Base-by-base conservation (phyloP, 2,888 invertebrate genomes). In the Hyposoter dolosus region DNA sequence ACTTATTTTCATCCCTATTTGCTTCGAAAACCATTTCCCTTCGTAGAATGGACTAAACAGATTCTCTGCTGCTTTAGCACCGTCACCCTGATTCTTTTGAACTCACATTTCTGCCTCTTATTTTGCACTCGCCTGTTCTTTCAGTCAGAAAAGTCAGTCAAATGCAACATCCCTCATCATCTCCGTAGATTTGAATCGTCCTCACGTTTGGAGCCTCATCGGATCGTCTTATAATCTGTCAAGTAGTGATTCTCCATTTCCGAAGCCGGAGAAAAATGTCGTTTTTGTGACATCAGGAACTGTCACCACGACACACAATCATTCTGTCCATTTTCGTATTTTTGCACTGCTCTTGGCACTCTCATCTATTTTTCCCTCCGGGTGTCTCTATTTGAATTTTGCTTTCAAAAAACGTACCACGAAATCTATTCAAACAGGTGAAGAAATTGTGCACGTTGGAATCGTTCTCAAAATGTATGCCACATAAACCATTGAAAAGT, bases 41-140 rank as follows among this genome's bases (percentile, higher is more conserved):
- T 43, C 56, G 65, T 15, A 17, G 47, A 63, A 28, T 19, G 47
- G 12, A 9, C 28, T 28, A 28, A 2, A 3, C 19, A 35, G 40
- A n/a, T 77, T 53, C 50, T 63, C 79, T 82, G 75, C 50, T 78
- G 75, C 50, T 78, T 85, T 69, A 85, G 76, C 65, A 77, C 69
- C 56, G 50, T 69, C n/a, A 32, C 43, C 74, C 35, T 68, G 83
- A 40, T 45, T 63, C 50, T 43, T 65, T 19, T 60, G 28, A 60
- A 15, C 5, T 32, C 65, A 15, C 40, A 65, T 47, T 40, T 9
- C 15, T 17, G 35, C 66, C 15, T 65, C n/a, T 71, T 9, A 65
- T 60, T 40, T 23, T 23, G 9, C 19, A 66, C 23, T 81, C 43
- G 28, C 53, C 40, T 32, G 53, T 53, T 23, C 23, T 35, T 32